A percentile compares a stretch with the other conserved stretches of the same genome.
Evolutionary conservation across 1,140 invertebrate genomes (phyloP).

Genomic region (Aphidius gifuensis): DNA sequence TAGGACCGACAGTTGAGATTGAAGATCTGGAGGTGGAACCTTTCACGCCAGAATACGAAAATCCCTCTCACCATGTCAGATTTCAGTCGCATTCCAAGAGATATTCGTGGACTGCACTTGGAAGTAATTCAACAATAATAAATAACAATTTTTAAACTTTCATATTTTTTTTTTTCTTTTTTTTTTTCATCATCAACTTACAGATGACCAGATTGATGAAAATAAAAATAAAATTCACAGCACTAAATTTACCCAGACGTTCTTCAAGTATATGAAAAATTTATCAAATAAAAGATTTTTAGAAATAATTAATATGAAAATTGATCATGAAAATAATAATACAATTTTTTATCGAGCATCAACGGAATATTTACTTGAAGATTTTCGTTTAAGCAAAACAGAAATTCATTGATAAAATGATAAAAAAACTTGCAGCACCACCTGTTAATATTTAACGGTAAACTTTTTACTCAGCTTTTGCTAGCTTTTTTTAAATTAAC

Average conservation of each 20-base stretch:
- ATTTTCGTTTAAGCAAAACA: neutral
- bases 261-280: slow-evolving; percentile 31
- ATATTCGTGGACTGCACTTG: slow-evolving; percentile 5
- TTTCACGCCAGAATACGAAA: slow-evolving; percentile 7
- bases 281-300: slow-evolving; percentile 26
- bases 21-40: slow-evolving; percentile 10
- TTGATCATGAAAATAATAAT: slow-evolving; percentile 25
- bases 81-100: neutral
- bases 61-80: neutral
- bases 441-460: too few species aligned
- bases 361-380: slow-evolving; percentile 9
- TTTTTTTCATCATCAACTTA: neutral
- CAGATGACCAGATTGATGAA: too few species aligned
- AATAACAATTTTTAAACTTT: neutral
- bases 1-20: slow-evolving; percentile 5
- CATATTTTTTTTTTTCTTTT: slow-evolving; percentile 1
- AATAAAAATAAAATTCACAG: neutral
- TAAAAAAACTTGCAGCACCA: neutral
- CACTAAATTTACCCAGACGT: slow-evolving; percentile 29
- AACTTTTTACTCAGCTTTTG: too few species aligned
- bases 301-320: slow-evolving; percentile 26
- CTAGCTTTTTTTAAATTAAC: too few species aligned
- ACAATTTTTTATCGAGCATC: slow-evolving; percentile 29
- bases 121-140: neutral
- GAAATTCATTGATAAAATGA: neutral